phyloP scores from a whole-genome alignment of 2,888 invertebrate genomes.

The Mayetiola destructor region DNA sequence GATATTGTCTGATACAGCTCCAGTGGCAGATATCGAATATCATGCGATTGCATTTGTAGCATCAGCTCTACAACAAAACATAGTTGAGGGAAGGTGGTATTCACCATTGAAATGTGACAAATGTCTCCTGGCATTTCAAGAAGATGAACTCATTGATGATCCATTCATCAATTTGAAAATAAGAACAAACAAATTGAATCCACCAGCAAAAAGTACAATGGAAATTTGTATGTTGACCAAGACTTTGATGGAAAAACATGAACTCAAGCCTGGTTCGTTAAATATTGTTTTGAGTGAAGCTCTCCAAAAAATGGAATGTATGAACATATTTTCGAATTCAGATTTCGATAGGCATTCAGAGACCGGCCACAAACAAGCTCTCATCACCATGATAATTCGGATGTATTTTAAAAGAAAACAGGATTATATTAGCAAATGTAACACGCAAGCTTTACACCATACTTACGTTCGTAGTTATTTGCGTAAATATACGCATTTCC shows the following conservation, averaged over 20 bases:
- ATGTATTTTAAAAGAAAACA: background rate
- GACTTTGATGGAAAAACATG: background rate
- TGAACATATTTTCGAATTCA: background rate
- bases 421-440: background rate
- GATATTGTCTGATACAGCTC: background rate
- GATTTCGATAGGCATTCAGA: background rate
- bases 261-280: background rate
- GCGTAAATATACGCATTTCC: background rate
- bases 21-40: background rate
- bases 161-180: background rate
- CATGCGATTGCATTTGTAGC: background rate
- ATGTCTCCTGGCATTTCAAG: background rate
- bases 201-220: background rate
- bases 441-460: background rate
- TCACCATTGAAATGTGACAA: background rate
- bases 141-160: background rate
- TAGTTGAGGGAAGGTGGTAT: background rate
- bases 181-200: background rate
- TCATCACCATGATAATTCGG: background rate
- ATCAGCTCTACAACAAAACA: background rate
- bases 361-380: background rate
- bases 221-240: background rate
- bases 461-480: background rate
- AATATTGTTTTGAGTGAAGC: background rate
- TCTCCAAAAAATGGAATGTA: background rate